Conservation (phyloP, 2,797 vertebrate genomes). For the Onychomys torridus region DNA sequence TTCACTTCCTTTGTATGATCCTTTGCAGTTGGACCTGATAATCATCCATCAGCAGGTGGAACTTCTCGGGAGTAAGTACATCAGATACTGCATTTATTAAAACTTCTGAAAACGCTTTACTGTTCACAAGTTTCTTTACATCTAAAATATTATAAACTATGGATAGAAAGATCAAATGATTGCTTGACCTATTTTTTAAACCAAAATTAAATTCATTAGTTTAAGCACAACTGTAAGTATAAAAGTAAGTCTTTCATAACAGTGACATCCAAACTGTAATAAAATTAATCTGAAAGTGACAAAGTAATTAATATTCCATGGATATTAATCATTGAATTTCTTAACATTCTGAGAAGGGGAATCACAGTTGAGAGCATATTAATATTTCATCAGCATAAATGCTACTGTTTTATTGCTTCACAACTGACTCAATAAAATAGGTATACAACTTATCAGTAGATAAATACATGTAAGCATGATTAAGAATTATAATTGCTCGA, state of each 20-base stretch:
- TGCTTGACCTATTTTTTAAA: not conserved
- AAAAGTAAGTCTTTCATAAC: not conserved
- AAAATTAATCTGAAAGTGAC: slow-evolving; percentile 24
- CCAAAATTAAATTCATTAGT: slow-evolving; percentile 9
- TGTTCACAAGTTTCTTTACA: not conserved
- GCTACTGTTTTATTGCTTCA: not conserved
- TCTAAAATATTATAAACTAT: slow-evolving; percentile 18
- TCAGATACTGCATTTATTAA: slow-evolving; percentile 17
- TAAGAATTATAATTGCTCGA: not conserved
- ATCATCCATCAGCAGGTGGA: slow-evolving; percentile 99
- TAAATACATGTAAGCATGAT: not conserved
- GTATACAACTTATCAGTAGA: not conserved
- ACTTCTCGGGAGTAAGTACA: slow-evolving; percentile 93
- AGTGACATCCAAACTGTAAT: not conserved
- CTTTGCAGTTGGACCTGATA: slow-evolving; percentile 94
- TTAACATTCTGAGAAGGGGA: slow-evolving; percentile 39
- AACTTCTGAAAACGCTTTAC: slow-evolving; percentile 6
- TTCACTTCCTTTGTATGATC: slow-evolving; percentile 61
- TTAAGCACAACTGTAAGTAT: not conserved
- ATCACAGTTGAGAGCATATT: not conserved
- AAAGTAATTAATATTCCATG: not conserved
- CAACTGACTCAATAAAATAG: not conserved
- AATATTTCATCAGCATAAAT: not conserved
- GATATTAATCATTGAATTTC: slow-evolving; percentile 17
- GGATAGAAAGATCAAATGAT: not conserved